phyloP scores from a whole-genome alignment of 1,140 invertebrate species.

The Trichomalopsis sarcophagae region DNA sequence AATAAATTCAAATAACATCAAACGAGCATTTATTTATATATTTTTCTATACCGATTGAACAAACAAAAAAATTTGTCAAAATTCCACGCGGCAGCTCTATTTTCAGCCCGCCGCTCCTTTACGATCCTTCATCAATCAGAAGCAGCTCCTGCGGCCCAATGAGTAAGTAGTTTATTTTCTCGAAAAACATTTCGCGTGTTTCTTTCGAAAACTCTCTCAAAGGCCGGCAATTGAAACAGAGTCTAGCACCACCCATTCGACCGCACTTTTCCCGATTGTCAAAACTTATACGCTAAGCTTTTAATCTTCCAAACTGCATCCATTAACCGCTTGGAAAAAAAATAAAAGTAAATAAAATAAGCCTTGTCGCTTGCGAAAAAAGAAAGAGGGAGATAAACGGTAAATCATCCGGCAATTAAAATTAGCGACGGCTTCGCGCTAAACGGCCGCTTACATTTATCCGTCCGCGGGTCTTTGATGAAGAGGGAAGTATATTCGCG shows the following conservation, averaged over 20 bases:
- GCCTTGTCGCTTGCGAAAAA: not conserved
- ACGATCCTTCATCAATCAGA: constrained; percentile 22
- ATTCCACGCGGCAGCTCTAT: too few relatives aligned
- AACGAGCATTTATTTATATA: too few relatives aligned
- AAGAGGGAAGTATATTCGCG: constrained; percentile 60
- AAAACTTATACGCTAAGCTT: not conserved
- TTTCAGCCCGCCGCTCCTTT: not conserved
- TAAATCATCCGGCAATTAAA: constrained; percentile 73
- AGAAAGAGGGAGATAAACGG: constrained; percentile 39
- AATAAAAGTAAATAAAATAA: not conserved
- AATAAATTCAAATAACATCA: too few relatives aligned
- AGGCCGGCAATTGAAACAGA: constrained; percentile 14
- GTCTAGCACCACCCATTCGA: not conserved
- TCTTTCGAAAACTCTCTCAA: constrained; percentile 9
- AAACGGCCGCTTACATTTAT: constrained; percentile 74
- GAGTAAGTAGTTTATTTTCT: constrained; percentile 30
- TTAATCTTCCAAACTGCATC: constrained; percentile 11
- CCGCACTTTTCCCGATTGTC: constrained; percentile 28
- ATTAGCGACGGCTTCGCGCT: constrained; percentile 72
- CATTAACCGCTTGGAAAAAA: not conserved
- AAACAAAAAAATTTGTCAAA: constrained; percentile 2
- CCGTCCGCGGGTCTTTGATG: constrained; percentile 72
- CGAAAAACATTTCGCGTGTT: constrained; percentile 29
- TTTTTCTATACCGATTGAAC: not conserved
- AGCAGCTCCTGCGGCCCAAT: not conserved